phyloP scores from a whole-genome alignment of 1,140 invertebrate genomes.

The Pogonomyrmex californicus region DNA sequence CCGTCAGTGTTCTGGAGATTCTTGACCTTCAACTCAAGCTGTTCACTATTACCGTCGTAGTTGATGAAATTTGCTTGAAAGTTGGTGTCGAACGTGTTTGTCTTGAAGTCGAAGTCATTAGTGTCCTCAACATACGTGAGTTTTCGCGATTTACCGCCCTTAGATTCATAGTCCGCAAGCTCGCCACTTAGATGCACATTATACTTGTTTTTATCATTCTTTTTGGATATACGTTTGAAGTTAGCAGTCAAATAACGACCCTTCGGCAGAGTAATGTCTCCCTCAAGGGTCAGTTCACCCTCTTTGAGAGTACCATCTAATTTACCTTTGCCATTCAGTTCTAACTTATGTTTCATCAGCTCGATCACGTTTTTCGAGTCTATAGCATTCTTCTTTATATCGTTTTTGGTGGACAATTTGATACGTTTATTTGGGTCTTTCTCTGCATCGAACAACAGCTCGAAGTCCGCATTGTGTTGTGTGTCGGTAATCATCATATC shows the following conservation, averaged over 20 bases:
- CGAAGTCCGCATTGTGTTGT: constrained; percentile 88
- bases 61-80: constrained; percentile 79
- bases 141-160: constrained; percentile 86
- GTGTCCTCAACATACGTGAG: constrained; percentile 81
- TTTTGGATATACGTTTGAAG: constrained; percentile 84
- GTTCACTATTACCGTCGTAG: constrained; percentile 80
- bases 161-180: constrained; percentile 86
- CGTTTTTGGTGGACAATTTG: constrained; percentile 88
- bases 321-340: constrained; percentile 87
- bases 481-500: constrained; percentile 88
- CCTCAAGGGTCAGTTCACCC: constrained; percentile 84
- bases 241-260: constrained; percentile 87
- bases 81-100: constrained; percentile 77
- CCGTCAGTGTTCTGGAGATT: constrained; percentile 72
- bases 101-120: constrained; percentile 82
- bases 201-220: constrained; percentile 77
- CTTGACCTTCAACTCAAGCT: constrained; percentile 74
- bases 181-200: constrained; percentile 84
- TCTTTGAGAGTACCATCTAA: constrained; percentile 81
- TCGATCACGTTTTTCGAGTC: constrained; percentile 90
- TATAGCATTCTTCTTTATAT: constrained; percentile 87
- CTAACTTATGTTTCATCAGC: constrained; percentile 87
- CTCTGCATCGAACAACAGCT: constrained; percentile 90
- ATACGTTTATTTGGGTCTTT: constrained; percentile 90
- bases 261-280: constrained; percentile 88